Percentiles rank a stretch among this genome's conserved stretches.
phyloP scores from a whole-genome alignment of 2,797 vertebrate species.

The Chelon auratus region DNA sequence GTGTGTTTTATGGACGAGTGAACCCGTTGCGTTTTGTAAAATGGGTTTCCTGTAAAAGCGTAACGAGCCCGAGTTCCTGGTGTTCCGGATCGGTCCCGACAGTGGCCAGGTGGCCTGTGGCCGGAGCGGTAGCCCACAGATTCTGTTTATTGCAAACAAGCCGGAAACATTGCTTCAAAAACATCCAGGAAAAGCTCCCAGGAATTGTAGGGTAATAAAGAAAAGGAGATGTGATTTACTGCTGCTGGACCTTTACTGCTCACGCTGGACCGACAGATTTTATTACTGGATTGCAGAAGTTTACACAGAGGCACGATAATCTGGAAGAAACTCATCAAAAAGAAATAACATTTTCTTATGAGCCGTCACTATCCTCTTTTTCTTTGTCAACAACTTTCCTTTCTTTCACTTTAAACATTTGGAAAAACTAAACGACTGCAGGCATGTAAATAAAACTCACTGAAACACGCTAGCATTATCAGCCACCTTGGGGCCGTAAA shows the following conservation, averaged over 20 bases:
- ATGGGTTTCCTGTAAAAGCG: conserved; percentile 48
- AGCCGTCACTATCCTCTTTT: not conserved
- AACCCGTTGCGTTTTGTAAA: conserved; percentile 27
- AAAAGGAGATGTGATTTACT: not conserved
- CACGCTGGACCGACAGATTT: not conserved
- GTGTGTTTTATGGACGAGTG: conserved; percentile 21
- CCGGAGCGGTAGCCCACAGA: conserved; percentile 31
- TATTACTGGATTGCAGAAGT: not conserved
- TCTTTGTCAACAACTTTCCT: not conserved
- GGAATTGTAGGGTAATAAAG: not conserved
- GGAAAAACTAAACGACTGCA: conserved; percentile 3
- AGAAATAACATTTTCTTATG: not conserved
- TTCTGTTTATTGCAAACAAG: conserved; percentile 44
- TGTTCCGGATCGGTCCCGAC: conserved; percentile 31
- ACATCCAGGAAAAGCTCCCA: not conserved
- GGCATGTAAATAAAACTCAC: conserved; percentile 8
- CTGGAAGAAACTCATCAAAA: not conserved
- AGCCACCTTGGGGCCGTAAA: not conserved
- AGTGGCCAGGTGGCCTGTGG: conserved; percentile 32
- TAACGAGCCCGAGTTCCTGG: conserved; percentile 51
- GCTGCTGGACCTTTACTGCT: not conserved
- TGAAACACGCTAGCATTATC: not conserved
- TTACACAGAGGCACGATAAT: not conserved
- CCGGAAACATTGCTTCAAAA: not conserved
- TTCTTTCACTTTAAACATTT: not conserved